Conservation (phyloP, 2,113 vertebrate species). For the Paraplagusia blochii region DNA sequence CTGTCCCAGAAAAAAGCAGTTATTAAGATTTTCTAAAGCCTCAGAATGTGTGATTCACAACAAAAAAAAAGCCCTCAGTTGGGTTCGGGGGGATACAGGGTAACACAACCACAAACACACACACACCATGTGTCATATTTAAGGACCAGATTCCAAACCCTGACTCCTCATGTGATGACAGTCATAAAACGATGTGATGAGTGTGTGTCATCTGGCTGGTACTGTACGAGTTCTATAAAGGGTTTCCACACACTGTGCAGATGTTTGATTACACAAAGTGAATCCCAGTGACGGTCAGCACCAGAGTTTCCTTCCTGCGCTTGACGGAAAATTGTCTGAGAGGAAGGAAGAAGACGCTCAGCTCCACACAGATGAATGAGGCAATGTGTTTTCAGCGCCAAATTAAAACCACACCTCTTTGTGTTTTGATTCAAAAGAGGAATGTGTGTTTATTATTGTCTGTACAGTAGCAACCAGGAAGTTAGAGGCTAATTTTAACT, state of each 20-base stretch:
- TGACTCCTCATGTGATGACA: slow-evolving; percentile 4
- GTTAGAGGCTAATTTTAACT: slow-evolving; percentile 5
- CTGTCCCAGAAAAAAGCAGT: slow-evolving; percentile 26
- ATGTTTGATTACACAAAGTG: neutral
- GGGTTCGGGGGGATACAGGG: neutral
- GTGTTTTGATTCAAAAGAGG: slow-evolving; percentile 9
- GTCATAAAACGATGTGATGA: slow-evolving; percentile 16
- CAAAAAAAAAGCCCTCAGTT: slow-evolving; percentile 1
- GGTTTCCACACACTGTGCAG: slow-evolving; percentile 5
- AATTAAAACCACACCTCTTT: slow-evolving; percentile 15
- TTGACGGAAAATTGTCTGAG: slow-evolving; percentile 16
- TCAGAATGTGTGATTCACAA: slow-evolving; percentile 37
- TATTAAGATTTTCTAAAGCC: slow-evolving; percentile 20
- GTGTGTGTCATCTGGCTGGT: slow-evolving; percentile 2
- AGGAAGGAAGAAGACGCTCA: slow-evolving; percentile 24
- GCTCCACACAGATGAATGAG: slow-evolving; percentile 19
- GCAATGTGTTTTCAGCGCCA: slow-evolving; percentile 5
- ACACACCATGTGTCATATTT: slow-evolving; percentile 18
- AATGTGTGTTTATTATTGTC: slow-evolving; percentile 17
- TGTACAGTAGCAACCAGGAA: slow-evolving; percentile 7
- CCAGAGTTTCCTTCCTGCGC: slow-evolving; percentile 14
- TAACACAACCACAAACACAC: slow-evolving; percentile 19
- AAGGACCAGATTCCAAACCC: slow-evolving; percentile 16
- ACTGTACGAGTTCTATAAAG: slow-evolving; percentile 7
- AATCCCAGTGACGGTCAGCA: neutral